Conservation (phyloP, 2,797 vertebrate species). For the Premnoplex brunnescens region DNA sequence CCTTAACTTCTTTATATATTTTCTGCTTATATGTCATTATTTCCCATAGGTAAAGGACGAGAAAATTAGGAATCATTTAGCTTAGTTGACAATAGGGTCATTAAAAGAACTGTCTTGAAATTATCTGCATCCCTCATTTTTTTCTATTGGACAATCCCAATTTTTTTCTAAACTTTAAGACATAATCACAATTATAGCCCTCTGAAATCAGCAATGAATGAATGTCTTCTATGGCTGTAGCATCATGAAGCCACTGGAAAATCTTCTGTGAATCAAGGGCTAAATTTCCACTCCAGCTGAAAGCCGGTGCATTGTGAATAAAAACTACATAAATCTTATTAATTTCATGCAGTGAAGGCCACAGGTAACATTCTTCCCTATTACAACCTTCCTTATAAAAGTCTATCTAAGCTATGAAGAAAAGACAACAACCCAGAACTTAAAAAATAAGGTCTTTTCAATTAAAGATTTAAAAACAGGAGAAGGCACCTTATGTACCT, state of each 20-base stretch:
- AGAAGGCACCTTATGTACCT: conserved; percentile 58
- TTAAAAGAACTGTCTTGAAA: neutral
- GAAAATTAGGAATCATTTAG: neutral
- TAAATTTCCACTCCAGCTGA: neutral
- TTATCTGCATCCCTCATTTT: neutral
- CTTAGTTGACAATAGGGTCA: neutral
- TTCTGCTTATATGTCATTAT: neutral
- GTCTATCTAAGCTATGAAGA: neutral
- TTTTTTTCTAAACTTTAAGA: neutral
- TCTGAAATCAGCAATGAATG: neutral
- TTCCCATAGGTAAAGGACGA: neutral
- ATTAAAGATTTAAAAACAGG: conserved; percentile 56
- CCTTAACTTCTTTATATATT: neutral
- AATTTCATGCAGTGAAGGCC: neutral
- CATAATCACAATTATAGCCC: neutral
- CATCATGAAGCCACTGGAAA: neutral
- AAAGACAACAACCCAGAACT: conserved; percentile 53
- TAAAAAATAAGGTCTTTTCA: conserved; percentile 58
- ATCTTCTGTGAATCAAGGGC: neutral
- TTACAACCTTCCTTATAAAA: neutral
- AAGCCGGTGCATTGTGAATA: neutral
- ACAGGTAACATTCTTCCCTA: neutral
- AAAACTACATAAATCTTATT: neutral
- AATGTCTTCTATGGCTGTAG: neutral
- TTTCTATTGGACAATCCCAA: neutral